phyloP scores from a whole-genome alignment of 2,888 invertebrate species.

The Tetheella fluctuosa region DNA sequence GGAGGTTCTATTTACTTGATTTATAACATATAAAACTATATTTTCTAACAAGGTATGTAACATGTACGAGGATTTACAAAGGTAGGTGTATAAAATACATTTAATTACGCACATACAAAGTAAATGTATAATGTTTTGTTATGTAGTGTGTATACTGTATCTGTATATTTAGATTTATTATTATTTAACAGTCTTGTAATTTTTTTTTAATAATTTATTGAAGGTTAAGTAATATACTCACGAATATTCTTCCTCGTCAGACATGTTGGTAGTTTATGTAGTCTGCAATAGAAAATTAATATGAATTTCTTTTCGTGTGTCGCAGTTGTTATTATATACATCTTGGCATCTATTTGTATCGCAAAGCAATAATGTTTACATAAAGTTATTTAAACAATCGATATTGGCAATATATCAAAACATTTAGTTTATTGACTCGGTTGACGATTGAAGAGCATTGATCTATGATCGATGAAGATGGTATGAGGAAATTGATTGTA shows the following conservation, averaged over 20 bases:
- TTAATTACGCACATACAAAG: conserved; percentile 18
- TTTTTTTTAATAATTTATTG: conserved; percentile 4
- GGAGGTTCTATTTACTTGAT: background rate
- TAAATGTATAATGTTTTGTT: conserved; percentile 16
- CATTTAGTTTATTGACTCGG: conserved; percentile 8
- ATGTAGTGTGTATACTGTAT: conserved; percentile 18
- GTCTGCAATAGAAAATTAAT: conserved; percentile 67
- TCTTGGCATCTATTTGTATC: conserved; percentile 1
- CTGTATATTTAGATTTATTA: conserved; percentile 17
- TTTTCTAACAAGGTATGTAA: conserved; percentile 11
- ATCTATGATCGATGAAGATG: background rate
- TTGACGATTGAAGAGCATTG: conserved; percentile 8
- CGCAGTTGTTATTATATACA: conserved; percentile 3
- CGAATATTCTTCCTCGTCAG: conserved; percentile 98
- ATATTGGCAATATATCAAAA: background rate
- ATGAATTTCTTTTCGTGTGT: conserved; percentile 1
- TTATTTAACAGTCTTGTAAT: too few species aligned
- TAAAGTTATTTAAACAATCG: background rate
- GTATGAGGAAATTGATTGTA: background rate
- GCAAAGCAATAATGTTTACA: background rate
- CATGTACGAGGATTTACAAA: conserved; percentile 18
- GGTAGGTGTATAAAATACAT: conserved; percentile 10
- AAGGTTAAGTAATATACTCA: conserved; percentile 84
- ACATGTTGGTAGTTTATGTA: conserved; percentile 89
- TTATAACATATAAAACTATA: background rate